phyloP scores from a whole-genome alignment of 1,140 invertebrate genomes.

The Nasonia vitripennis region DNA sequence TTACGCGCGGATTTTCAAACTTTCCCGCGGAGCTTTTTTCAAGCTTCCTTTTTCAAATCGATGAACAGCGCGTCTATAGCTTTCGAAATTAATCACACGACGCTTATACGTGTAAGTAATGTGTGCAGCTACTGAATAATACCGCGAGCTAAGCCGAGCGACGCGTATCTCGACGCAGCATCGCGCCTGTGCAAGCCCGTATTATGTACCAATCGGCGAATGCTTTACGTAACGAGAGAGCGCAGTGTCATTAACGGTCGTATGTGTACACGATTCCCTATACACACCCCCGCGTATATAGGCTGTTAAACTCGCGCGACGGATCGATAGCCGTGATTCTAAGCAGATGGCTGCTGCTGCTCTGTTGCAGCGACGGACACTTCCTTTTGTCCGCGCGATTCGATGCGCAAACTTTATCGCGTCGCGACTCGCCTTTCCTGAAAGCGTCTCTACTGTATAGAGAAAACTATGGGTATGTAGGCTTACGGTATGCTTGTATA shows the following conservation, averaged over 20 bases:
- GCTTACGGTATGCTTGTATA: no score
- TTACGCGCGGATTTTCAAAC: not conserved
- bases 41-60: not conserved
- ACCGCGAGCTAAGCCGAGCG: not conserved
- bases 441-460: no score
- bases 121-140: not conserved
- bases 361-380: not conserved
- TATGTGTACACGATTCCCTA: not conserved
- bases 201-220: not conserved
- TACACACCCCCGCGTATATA: not conserved
- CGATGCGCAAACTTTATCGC: not conserved
- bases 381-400: no score
- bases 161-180: not conserved
- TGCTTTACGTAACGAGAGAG: conserved; percentile 12
- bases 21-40: not conserved
- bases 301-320: not conserved
- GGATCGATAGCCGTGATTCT: not conserved
- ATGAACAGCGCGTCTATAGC: not conserved
- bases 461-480: no score
- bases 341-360: not conserved
- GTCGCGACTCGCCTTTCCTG: not conserved
- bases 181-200: not conserved
- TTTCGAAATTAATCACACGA: not conserved
- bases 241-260: not conserved
- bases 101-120: not conserved